A percentile compares a stretch with the other conserved stretches of the same genome.
Evolutionary conservation across 2,113 vertebrate species (phyloP).

Genomic region (Thymallus thymallus): DNA sequence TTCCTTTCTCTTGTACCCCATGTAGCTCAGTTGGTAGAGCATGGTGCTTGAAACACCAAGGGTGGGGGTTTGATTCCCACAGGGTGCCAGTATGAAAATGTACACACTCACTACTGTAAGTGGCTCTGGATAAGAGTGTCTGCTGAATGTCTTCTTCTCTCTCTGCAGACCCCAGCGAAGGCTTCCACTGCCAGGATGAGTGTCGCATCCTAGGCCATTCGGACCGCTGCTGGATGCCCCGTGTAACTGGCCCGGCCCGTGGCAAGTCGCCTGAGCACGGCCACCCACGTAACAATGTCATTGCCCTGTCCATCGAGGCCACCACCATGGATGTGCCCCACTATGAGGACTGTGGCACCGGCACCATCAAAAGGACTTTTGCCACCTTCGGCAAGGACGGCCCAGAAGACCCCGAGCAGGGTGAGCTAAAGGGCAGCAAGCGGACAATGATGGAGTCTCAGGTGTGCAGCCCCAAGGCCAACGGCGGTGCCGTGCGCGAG

Average conservation of each 20-base stretch:
- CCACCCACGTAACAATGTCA: constrained; percentile 78
- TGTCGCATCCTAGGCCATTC: constrained; percentile 98
- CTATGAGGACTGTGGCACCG: constrained; percentile 79
- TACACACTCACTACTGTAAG: no score
- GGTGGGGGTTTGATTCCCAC: no score
- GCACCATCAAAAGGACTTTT: constrained; percentile 93
- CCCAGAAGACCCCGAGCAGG: constrained; percentile 81
- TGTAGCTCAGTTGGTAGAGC: no score
- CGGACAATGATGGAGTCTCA: constrained; percentile 84
- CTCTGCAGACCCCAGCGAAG: constrained; percentile 85
- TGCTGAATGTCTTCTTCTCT: no score
- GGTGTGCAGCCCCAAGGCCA: constrained; percentile 92
- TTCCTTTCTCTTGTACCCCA: neutral
- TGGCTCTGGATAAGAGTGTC: no score
- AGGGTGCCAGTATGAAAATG: no score
- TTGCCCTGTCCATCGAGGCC: constrained; percentile 92
- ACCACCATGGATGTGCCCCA: constrained; percentile 87
- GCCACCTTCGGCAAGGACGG: constrained; percentile 98
- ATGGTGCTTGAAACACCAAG: no score
- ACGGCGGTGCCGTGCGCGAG: constrained; percentile 83
- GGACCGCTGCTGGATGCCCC: constrained; percentile 98
- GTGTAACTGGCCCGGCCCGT: constrained; percentile 81
- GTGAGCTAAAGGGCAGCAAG: constrained; percentile 84
- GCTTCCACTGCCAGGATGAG: constrained; percentile 96
- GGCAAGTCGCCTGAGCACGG: constrained; percentile 91